Percentiles rank a stretch among this genome's conserved stretches.
Evolutionary conservation across 1,140 invertebrate species (phyloP).

Genomic region (Pteromalus puparum): DNA sequence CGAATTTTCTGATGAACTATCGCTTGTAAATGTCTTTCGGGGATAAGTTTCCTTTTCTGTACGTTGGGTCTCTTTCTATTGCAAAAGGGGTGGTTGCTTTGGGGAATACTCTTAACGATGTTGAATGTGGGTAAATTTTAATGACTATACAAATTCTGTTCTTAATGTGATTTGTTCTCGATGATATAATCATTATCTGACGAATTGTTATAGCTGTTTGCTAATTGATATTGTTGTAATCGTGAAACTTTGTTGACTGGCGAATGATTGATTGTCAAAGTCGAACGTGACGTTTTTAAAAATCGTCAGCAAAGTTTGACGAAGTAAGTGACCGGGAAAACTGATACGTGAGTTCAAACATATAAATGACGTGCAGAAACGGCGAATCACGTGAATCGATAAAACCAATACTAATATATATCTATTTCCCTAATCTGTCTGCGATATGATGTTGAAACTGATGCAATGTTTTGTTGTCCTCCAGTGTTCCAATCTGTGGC

Average conservation of each 20-base stretch:
- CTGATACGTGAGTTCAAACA: neutral
- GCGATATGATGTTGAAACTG: conserved; percentile 66
- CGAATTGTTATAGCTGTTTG: neutral
- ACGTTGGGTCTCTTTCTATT: neutral
- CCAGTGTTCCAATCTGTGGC: conserved; percentile 95
- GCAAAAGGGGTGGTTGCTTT: conserved; percentile 3
- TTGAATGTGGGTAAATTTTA: neutral
- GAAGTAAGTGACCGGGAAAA: neutral
- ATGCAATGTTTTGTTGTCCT: conserved; percentile 76
- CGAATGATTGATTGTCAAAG: conserved; percentile 8
- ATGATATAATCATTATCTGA: neutral
- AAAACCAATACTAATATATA: neutral
- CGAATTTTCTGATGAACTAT: conserved; percentile 10
- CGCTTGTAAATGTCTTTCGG: conserved; percentile 26
- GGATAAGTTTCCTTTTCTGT: neutral
- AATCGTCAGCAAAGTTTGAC: neutral
- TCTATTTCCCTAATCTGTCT: conserved; percentile 46
- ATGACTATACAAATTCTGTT: neutral
- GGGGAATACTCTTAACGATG: neutral
- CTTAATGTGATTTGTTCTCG: neutral
- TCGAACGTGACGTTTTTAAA: neutral
- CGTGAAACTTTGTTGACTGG: neutral
- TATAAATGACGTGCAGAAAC: neutral
- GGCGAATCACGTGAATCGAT: conserved; percentile 1
- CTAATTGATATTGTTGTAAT: too few relatives aligned